Conservation (phyloP, 2,113 vertebrate genomes). For the Atractosteus spatula region DNA sequence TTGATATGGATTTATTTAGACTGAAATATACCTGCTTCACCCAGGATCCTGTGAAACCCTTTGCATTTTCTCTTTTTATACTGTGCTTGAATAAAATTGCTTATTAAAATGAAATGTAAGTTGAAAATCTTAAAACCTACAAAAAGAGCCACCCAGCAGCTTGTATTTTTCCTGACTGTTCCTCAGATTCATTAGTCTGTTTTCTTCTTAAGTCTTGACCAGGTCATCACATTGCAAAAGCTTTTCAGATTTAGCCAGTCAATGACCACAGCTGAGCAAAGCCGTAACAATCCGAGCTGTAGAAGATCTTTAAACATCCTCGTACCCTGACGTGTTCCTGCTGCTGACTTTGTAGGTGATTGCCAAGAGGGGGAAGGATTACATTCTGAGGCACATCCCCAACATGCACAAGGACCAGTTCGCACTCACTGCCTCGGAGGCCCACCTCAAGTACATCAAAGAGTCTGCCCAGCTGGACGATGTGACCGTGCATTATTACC, state of each 20-base stretch:
- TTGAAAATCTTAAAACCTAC: no score
- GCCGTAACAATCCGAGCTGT: no score
- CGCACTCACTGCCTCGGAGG: constrained; percentile 90
- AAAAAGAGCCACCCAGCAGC: no score
- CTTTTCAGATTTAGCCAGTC: no score
- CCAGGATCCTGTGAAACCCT: constrained; percentile 19
- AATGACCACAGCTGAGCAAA: no score
- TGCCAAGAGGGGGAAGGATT: constrained; percentile 89
- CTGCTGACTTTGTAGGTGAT: constrained; percentile 74
- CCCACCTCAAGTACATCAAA: constrained; percentile 95
- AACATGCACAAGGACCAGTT: constrained; percentile 99
- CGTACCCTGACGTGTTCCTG: neutral
- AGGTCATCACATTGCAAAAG: no score
- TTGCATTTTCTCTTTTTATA: constrained; percentile 4
- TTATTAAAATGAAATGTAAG: no score
- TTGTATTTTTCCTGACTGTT: no score
- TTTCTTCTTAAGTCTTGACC: no score
- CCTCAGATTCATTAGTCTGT: no score
- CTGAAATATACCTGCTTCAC: constrained; percentile 32
- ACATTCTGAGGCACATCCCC: constrained; percentile 95
- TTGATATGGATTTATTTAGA: constrained; percentile 2
- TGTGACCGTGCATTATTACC: constrained; percentile 93
- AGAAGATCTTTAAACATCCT: no score
- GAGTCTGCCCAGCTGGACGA: constrained; percentile 92
- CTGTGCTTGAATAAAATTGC: neutral